phyloP scores from a whole-genome alignment of 2,113 vertebrate genomes.

The Apteryx mantelli region DNA sequence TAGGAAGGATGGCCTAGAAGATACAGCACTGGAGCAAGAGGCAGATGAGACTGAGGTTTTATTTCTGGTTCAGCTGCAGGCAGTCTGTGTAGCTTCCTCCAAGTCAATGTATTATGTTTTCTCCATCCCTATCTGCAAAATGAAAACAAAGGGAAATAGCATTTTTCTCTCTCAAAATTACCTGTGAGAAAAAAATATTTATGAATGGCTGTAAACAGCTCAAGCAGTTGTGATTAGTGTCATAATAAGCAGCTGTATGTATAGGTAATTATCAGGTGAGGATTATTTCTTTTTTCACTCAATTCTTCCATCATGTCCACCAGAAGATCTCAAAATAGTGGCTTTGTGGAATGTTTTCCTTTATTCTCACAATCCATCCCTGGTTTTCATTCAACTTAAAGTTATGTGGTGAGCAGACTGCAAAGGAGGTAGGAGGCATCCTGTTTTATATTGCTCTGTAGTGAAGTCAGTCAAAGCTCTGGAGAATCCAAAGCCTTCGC shows the following conservation, averaged over 20 bases:
- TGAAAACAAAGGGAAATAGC: not conserved
- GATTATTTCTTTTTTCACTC: not conserved
- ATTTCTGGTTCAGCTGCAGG: fast-evolving
- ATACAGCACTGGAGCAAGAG: fast-evolving
- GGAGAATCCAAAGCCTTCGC: not conserved
- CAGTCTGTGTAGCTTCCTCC: not conserved
- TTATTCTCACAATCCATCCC: not conserved
- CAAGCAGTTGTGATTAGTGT: not conserved
- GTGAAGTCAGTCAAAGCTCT: not conserved
- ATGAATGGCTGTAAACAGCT: not conserved
- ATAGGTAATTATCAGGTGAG: not conserved
- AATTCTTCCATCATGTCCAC: not conserved
- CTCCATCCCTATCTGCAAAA: not conserved
- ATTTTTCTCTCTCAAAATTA: not conserved
- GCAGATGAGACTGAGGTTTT: not conserved
- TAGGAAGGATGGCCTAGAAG: not conserved
- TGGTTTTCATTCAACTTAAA: not conserved
- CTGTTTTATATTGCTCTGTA: not conserved
- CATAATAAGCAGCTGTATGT: not conserved
- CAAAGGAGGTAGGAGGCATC: not conserved
- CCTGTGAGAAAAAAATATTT: not conserved
- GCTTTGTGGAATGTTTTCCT: not conserved
- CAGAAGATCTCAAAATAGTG: not conserved
- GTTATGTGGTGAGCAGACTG: not conserved
- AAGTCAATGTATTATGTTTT: not conserved